phyloP scores from a whole-genome alignment of 2,797 vertebrate genomes.

The Paramormyrops hopkinsi region DNA sequence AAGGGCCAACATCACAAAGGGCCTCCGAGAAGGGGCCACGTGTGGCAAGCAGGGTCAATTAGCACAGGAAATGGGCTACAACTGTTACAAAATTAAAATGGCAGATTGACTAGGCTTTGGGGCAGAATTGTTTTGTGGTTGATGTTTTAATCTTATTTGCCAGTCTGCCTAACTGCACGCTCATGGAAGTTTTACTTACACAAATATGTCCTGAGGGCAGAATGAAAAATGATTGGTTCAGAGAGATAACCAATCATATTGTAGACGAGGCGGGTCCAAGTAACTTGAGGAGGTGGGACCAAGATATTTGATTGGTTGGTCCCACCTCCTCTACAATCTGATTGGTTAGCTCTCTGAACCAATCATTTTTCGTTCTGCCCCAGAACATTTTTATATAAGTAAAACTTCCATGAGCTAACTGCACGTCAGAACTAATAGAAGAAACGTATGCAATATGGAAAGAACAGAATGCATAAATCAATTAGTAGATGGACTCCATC shows the following conservation, averaged over 20 bases:
- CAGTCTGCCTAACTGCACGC: neutral
- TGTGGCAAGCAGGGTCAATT: neutral
- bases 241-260: neutral
- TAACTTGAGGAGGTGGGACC: neutral
- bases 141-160: neutral
- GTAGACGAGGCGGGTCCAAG: neutral
- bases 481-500: neutral
- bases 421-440: neutral
- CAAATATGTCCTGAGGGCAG: neutral
- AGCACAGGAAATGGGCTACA: neutral
- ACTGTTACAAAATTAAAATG: neutral
- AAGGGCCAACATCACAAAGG: neutral
- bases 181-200: neutral
- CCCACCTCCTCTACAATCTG: neutral
- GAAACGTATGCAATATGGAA: neutral
- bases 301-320: neutral
- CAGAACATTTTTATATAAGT: neutral
- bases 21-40: neutral
- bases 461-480: neutral
- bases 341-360: neutral
- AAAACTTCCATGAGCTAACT: neutral
- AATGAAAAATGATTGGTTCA: neutral
- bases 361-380: neutral
- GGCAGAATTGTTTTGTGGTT: neutral
- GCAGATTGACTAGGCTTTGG: neutral